Conservation (phyloP, 2,113 vertebrate species). For the Peromyscus leucopus region DNA sequence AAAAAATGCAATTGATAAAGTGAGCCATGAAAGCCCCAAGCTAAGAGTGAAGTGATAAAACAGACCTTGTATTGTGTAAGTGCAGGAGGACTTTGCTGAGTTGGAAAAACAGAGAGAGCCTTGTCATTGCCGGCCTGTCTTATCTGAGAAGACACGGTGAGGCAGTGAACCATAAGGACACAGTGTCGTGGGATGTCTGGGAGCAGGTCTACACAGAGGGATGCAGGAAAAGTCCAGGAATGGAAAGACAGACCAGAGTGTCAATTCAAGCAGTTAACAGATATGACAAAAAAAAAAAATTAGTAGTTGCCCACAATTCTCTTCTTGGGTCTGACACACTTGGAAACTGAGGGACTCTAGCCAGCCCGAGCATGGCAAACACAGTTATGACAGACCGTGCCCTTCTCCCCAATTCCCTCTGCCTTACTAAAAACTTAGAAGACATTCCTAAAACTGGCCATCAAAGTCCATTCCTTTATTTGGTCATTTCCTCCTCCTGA, state of each 20-base stretch:
- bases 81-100: background rate
- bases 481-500: background rate
- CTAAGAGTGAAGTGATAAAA: background rate
- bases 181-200: background rate
- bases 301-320: conserved; percentile 3
- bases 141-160: background rate
- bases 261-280: background rate
- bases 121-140: background rate
- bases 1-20: background rate
- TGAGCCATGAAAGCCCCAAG: background rate
- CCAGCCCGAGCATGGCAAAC: background rate
- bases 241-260: background rate
- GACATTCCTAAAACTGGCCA: background rate
- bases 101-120: background rate
- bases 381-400: background rate
- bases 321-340: background rate
- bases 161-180: background rate
- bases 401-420: background rate
- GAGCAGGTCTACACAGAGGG: background rate
- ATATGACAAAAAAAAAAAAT: background rate
- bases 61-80: background rate
- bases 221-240: background rate
- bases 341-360: conserved; percentile 20
- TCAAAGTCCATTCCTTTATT: background rate
- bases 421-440: background rate